A percentile compares a stretch with the other conserved stretches of the same genome.
These are phyloP conservation scores for Pollenia labialis DNA, from an alignment of 2,888 invertebrate species.

Conservation along the genomic window DNA sequence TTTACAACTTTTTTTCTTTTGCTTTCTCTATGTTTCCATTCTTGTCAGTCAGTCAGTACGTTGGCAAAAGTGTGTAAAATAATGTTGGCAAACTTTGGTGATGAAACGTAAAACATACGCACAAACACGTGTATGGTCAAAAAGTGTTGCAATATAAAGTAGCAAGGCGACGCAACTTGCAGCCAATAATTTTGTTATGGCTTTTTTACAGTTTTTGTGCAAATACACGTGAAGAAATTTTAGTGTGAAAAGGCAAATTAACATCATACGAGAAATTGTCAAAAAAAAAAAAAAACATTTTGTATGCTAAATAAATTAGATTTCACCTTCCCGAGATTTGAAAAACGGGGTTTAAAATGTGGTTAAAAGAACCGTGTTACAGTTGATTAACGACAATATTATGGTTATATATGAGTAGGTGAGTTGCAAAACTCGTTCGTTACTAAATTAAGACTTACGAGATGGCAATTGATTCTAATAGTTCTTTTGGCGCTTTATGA, in stretches of 20 bases:
- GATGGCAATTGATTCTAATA: too few species aligned
- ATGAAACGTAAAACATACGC: constrained; percentile 42
- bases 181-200: constrained; percentile 15
- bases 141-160: constrained; percentile 11
- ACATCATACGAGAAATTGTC: too few species aligned
- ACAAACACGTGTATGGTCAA: constrained; percentile 23
- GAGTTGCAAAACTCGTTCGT: too few species aligned
- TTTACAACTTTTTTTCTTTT: constrained; percentile 1
- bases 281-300: too few species aligned
- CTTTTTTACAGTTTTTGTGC: not conserved
- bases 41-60: not conserved
- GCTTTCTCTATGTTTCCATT: not conserved
- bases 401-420: too few species aligned
- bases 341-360: too few species aligned
- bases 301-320: too few species aligned
- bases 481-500: too few species aligned
- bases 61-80: constrained; percentile 36
- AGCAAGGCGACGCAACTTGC: constrained; percentile 1
- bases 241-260: not conserved
- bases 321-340: too few species aligned
- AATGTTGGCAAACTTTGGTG: constrained; percentile 32
- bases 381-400: too few species aligned
- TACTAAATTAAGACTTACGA: too few species aligned
- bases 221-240: not conserved
- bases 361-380: too few species aligned